Evolutionary conservation across 2,888 invertebrate species (phyloP).

Genomic region (Diabrotica balteata): DNA sequence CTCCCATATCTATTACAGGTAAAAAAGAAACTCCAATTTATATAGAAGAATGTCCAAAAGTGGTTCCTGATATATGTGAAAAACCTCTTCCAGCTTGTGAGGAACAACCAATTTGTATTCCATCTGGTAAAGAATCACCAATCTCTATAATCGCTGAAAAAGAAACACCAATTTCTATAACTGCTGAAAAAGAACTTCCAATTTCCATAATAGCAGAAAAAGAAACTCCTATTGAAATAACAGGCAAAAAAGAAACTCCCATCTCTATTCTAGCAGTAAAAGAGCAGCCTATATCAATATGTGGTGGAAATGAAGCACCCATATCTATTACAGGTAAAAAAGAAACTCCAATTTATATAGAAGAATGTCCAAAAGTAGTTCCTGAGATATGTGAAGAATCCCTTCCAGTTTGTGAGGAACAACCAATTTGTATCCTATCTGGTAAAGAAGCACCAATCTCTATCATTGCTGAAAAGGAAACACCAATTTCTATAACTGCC

Average conservation of each 20-base stretch:
- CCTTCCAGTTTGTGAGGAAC: too few species aligned
- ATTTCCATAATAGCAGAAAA: not conserved
- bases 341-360: conserved; percentile 6
- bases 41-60: too few species aligned
- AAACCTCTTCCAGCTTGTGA: not conserved
- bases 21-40: too few species aligned
- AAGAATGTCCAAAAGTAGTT: not conserved
- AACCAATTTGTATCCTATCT: not conserved
- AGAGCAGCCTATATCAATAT: not conserved
- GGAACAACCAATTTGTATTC: not conserved
- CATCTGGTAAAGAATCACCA: conserved; percentile 7
- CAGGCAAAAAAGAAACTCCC: not conserved
- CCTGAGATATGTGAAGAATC: not conserved
- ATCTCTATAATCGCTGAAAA: too few species aligned
- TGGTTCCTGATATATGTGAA: not conserved
- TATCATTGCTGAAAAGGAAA: not conserved
- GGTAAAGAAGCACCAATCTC: not conserved
- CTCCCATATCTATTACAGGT: too few species aligned
- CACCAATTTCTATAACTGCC: not conserved
- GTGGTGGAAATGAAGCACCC: not conserved
- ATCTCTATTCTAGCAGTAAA: not conserved
- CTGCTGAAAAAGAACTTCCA: not conserved
- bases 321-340: not conserved
- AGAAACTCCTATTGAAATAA: not conserved
- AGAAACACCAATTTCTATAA: not conserved